Evolutionary conservation across 23 tunicate species (phyloP).

Genomic region (Botrylloides violaceus): DNA sequence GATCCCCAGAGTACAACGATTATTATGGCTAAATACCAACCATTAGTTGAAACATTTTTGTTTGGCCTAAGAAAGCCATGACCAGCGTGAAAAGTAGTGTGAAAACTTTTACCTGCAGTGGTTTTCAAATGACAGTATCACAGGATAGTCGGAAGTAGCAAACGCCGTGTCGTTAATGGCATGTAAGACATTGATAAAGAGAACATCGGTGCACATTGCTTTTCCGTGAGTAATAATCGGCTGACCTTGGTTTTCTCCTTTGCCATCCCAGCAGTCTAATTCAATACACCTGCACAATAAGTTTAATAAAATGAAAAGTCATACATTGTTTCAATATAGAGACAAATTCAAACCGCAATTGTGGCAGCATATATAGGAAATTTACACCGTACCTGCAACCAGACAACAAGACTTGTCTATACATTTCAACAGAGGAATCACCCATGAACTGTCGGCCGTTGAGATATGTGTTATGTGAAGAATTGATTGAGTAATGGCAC

Average conservation of each 20-base stretch:
- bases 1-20: no score
- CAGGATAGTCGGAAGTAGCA: conserved; percentile 83
- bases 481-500: conserved; percentile 79
- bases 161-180: conserved; percentile 95
- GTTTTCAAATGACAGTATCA: conserved; percentile 84
- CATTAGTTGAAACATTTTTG: no score
- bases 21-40: no score
- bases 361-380: no score
- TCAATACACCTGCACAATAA: conserved; percentile 65
- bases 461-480: conserved; percentile 92
- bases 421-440: conserved; percentile 78
- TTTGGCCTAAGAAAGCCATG: no score
- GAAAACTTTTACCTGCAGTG: conserved; percentile 93
- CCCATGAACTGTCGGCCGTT: conserved; percentile 80
- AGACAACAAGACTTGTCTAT: conserved; percentile 61
- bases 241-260: conserved; percentile 67
- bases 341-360: no score
- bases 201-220: conserved; percentile 95
- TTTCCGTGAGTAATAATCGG: conserved; percentile 97
- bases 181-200: conserved; percentile 52
- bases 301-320: no score
- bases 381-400: conserved; percentile 97
- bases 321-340: background rate
- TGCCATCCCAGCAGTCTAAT: conserved; percentile 98
- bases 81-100: background rate